Evolutionary conservation across 2,888 invertebrate species (phyloP), one percentile per base, ranked within the genome.

Genomic region (Cryptocheilus praepositus): DNA sequence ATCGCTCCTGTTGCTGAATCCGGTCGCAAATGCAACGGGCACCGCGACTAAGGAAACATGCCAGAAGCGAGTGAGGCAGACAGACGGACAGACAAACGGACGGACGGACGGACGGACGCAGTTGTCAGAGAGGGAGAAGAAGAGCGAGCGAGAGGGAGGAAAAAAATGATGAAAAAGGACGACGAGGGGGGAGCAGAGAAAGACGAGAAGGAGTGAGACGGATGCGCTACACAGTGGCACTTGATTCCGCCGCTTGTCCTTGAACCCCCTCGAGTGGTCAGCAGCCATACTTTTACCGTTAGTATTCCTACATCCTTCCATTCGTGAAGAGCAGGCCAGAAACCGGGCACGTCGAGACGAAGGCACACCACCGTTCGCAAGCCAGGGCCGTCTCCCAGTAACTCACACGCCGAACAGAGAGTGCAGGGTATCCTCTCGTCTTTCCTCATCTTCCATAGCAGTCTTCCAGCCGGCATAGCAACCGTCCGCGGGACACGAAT

Each of bases 221-320:
- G 43, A 45, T 44, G 22, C 22, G 15, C 53, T 15, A 13, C 53
- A 19, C 22, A 19, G 21, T 25, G 53, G 53, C 53, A 53, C 21
- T 53, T 22, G 49, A 49, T 18, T 49, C 49, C 49, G n/a, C 49
- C 49, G 75, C 76, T 71, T 86, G 86, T 83, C 86, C 86, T 86
- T 86, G 86, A 86, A 86, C 85, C 85, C 79, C 79, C 78, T 76
- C 69, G 71, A 73, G 66, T 73, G 78, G 78, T 78, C 80, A 80
- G 52, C 66, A 81, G 81, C 75, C 82, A 81, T 82, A 82, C 83
- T 82, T 85, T 85, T 85, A 86, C 86, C 86, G 86, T 86, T 86
- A 85, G 81, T 83, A 82, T 85, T 85, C 83, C 80, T 82, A 81
- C 84, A 82, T 85, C 83, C 83, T 83, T 82, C 81, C 82, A 82